Percentiles rank a stretch among this genome's conserved stretches.
Evolutionary conservation across 2,888 invertebrate genomes (phyloP).

Genomic region (Endotricha flammealis): DNA sequence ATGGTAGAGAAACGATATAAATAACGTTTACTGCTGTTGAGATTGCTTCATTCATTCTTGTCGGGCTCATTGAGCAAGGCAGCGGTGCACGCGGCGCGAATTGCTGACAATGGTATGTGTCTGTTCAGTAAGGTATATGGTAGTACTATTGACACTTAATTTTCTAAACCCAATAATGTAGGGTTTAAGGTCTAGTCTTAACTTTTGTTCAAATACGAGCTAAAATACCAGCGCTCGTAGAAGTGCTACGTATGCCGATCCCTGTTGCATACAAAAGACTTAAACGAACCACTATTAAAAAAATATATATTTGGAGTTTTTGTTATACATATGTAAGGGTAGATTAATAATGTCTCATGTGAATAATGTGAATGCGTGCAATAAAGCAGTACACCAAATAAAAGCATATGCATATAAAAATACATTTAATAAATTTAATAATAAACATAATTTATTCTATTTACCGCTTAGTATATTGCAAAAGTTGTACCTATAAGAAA

Average conservation of each 20-base stretch:
- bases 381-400: too few species aligned
- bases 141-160: slow-evolving; percentile 47
- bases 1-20: slow-evolving; percentile 63
- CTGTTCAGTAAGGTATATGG: slow-evolving; percentile 45
- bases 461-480: too few species aligned
- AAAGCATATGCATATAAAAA: too few species aligned
- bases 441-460: too few species aligned
- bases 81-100: slow-evolving; percentile 42
- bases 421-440: too few species aligned
- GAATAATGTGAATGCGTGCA: too few species aligned
- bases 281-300: slow-evolving; percentile 34
- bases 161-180: slow-evolving; percentile 35
- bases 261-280: slow-evolving; percentile 35
- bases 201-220: too few species aligned
- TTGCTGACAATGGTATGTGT: slow-evolving; percentile 52
- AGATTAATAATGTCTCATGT: too few species aligned
- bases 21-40: slow-evolving; percentile 56
- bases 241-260: not conserved
- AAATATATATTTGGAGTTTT: too few species aligned
- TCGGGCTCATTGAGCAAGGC: slow-evolving; percentile 56
- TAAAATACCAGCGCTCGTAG: not conserved
- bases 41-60: slow-evolving; percentile 73
- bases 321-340: too few species aligned
- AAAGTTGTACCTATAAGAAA: too few species aligned
- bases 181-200: slow-evolving; percentile 19